Evolutionary conservation across 2,113 vertebrate genomes (phyloP).

Genomic region (Phocoena sinus): DNA sequence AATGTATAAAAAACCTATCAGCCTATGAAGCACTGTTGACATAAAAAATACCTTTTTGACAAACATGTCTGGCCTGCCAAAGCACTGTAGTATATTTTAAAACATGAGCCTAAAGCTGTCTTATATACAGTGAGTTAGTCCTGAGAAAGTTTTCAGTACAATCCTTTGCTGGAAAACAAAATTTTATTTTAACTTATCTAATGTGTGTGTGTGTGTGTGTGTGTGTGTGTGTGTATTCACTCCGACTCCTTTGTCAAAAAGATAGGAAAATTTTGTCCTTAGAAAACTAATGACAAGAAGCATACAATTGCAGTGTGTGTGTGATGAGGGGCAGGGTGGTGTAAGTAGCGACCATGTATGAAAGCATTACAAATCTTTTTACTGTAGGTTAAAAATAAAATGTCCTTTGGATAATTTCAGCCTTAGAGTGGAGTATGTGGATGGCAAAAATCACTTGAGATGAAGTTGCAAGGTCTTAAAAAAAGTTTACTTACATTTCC

Average conservation of each 20-base stretch:
- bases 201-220: neutral
- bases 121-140: constrained; percentile 50
- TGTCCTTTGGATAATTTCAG: neutral
- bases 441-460: neutral
- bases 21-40: constrained; percentile 68
- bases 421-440: neutral
- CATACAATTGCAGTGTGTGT: neutral
- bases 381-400: constrained; percentile 31
- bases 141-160: constrained; percentile 50
- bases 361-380: constrained; percentile 9
- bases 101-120: constrained; percentile 59
- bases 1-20: constrained; percentile 72
- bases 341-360: neutral
- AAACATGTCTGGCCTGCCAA: constrained; percentile 68
- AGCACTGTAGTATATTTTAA: constrained; percentile 57
- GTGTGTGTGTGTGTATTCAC: neutral
- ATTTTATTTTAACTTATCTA: constrained; percentile 43
- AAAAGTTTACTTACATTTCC: neutral
- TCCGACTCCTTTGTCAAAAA: neutral
- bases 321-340: too few species aligned
- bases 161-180: constrained; percentile 29
- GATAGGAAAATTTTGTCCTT: neutral
- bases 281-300: neutral
- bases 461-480: neutral
- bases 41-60: constrained; percentile 76